A percentile compares a stretch with the other conserved stretches of the same genome.
These are phyloP conservation scores for Romanogobio albipinnatus DNA, from an alignment of 2,113 vertebrate genomes.

Conservation along the genomic window DNA sequence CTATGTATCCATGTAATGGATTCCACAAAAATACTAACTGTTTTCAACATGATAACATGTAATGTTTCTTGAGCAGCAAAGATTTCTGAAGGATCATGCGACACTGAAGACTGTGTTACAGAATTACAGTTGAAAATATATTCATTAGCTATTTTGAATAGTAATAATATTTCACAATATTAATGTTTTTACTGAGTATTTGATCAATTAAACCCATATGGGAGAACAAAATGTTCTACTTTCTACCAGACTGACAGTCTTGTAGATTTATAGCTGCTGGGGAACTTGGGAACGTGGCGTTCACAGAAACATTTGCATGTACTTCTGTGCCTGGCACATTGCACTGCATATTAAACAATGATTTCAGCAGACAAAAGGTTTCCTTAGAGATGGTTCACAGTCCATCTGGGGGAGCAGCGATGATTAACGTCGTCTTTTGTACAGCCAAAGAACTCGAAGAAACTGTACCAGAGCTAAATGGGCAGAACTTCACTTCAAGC, in stretches of 20 bases:
- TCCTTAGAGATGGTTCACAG: slow-evolving; percentile 18
- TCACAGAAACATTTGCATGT: slow-evolving; percentile 21
- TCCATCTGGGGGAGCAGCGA: slow-evolving; percentile 37
- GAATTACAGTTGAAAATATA: not conserved
- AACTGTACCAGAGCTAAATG: not conserved
- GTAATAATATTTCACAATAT: not conserved
- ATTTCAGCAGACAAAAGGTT: slow-evolving; percentile 28
- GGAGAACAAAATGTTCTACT: not conserved
- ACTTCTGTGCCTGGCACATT: slow-evolving; percentile 25
- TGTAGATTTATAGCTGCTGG: not conserved
- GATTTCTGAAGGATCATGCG: not conserved
- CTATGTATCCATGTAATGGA: too few species aligned
- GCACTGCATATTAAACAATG: slow-evolving; percentile 31
- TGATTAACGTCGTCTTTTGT: slow-evolving; percentile 29
- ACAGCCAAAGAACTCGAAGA: slow-evolving; percentile 18
- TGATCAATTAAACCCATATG: not conserved
- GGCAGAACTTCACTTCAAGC: not conserved
- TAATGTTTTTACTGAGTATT: not conserved
- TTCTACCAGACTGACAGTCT: not conserved
- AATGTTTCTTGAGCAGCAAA: not conserved
- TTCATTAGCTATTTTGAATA: not conserved
- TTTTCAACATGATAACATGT: not conserved
- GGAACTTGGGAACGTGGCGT: not conserved
- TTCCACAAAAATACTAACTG: not conserved
- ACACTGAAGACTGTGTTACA: not conserved